A percentile compares a stretch with the other conserved stretches of the same genome.
phyloP scores from a whole-genome alignment of 2,797 vertebrate species.

The Ispidina picta region DNA sequence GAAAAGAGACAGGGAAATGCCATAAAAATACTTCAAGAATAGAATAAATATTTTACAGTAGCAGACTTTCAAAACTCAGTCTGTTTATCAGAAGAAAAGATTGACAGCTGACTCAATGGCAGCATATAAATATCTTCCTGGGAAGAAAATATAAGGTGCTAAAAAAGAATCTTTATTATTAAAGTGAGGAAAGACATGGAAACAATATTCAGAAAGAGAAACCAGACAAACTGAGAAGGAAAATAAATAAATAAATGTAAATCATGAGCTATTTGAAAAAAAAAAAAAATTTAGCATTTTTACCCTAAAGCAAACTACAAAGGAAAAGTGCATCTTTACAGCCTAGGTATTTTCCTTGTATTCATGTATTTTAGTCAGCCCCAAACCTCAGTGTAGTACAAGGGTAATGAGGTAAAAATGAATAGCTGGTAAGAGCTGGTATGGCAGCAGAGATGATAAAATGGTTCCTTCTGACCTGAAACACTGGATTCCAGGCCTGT shows the following conservation, averaged over 20 bases:
- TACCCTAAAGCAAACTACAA: not conserved
- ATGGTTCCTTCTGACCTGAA: not conserved
- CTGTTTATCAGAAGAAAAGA: not conserved
- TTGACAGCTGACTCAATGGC: not conserved
- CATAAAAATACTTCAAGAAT: not conserved
- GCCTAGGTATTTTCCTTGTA: not conserved
- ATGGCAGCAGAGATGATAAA: not conserved
- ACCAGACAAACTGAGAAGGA: not conserved
- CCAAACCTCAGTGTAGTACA: not conserved
- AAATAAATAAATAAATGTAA: not conserved
- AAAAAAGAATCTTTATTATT: not conserved
- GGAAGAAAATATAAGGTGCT: not conserved
- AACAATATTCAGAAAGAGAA: not conserved
- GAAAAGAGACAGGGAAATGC: not conserved
- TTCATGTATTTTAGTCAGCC: not conserved
- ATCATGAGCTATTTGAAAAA: accelerated
- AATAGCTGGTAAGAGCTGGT: not conserved
- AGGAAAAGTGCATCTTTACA: not conserved
- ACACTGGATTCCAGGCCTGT: not conserved
- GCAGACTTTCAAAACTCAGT: not conserved
- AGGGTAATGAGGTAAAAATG: not conserved
- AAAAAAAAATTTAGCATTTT: not conserved
- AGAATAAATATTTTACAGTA: not conserved
- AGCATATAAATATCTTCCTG: not conserved
- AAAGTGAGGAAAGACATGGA: not conserved